Base-by-base conservation (phyloP, 2,888 invertebrate genomes). In the Drosophila meridionalis region DNA sequence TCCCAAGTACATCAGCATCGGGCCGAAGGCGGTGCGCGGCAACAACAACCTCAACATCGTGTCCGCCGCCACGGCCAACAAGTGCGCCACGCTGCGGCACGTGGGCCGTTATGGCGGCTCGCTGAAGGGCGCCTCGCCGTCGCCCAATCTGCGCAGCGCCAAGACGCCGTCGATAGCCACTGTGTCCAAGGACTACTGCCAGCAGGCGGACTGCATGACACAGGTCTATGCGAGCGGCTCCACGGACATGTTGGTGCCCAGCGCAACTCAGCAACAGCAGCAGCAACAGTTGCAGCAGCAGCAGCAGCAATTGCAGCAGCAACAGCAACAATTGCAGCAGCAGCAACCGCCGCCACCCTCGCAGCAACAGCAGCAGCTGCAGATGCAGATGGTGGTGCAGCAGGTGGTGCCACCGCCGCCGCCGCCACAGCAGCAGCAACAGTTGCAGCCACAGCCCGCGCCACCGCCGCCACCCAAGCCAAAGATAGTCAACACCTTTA, bases 1-100 rank as follows among this genome's bases (percentile, higher is more conserved):
- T 89, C 93, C 93, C 63, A 93, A 93, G 78, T 93, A 93, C 70
- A 93, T 93, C 3, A 93, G 93, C 78, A 93, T 93, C 63, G 93
- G 93, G 0, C 93, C 93, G 47, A 93, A 93, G 80, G 92, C 93
- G 42, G 91, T 92, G 43, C 90, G 93, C 8, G 92, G 93, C 73
- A 92, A 84, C 69, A 93, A 92, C 73, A 92, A 92, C 83, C 72
- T 92, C 11, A 92, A 91, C 68, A 90, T 92, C 68, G 83, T 92
- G 55, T 90, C 91, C 43, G 89, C 92, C 11, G 89, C 91, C 36
- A 87, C 91, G 38, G 90, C 91, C 32, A 93, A 92, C 67, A 93
- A 93, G 58, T 93, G 93, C 59, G 93, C 93, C 65, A 93, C 93
- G 2, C 69, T 93, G 77, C 91, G 93, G 11, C 93, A 93, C 76